Percentiles rank a stretch among this genome's conserved stretches.
Evolutionary conservation across 2,797 vertebrate genomes (phyloP).

Genomic region (Mormyrops boulengeri): DNA sequence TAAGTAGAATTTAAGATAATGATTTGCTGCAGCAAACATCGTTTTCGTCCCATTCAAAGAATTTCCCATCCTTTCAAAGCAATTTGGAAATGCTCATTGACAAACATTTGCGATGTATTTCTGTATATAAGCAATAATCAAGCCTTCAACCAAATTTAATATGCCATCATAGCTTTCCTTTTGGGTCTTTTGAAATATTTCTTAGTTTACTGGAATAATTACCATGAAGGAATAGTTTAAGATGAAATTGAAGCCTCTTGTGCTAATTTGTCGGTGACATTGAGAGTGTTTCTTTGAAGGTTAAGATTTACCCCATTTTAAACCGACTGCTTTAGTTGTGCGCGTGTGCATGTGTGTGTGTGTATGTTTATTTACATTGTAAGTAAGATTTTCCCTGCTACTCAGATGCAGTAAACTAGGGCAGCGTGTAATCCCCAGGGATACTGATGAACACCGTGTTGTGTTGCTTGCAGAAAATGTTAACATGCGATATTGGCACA

Average conservation of each 20-base stretch:
- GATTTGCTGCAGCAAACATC: background rate
- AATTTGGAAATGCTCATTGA: slow-evolving; percentile 5
- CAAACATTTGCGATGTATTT: background rate
- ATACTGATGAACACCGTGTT: background rate
- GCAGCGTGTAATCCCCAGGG: background rate
- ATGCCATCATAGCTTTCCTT: background rate
- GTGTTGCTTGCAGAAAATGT: background rate
- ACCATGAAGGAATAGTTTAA: slow-evolving; percentile 7
- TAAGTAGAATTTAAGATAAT: background rate
- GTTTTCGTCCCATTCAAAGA: background rate
- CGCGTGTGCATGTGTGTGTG: background rate
- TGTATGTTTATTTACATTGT: background rate
- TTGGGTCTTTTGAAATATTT: background rate
- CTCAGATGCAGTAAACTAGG: background rate
- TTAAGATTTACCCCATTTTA: background rate
- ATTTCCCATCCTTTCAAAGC: background rate
- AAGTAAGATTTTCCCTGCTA: background rate
- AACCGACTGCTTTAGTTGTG: background rate
- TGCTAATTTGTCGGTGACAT: background rate
- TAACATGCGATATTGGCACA: background rate
- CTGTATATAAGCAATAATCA: background rate
- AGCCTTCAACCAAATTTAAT: background rate
- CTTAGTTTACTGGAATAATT: slow-evolving; percentile 1
- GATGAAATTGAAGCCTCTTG: background rate
- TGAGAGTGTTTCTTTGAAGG: background rate